Percentiles rank a stretch among this genome's conserved stretches.
Evolutionary conservation across 2,797 vertebrate species (phyloP).

Genomic region (Masticophis lateralis): DNA sequence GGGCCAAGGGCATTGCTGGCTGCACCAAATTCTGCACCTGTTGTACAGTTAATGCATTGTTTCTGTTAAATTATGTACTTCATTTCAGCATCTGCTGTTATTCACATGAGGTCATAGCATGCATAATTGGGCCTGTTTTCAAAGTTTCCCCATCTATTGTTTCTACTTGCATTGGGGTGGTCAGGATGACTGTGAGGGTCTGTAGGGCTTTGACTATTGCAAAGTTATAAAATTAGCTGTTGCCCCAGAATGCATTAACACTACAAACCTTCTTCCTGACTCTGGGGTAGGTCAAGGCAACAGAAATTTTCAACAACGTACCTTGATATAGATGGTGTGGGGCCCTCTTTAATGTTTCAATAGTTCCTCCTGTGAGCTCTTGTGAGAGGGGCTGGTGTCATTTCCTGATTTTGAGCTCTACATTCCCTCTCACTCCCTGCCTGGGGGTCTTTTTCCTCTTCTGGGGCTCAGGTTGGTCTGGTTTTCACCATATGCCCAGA

Average conservation of each 20-base stretch:
- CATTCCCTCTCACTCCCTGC: too few relatives aligned
- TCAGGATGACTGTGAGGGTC: too few relatives aligned
- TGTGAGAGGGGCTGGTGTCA: background rate
- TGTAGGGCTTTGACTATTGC: too few relatives aligned
- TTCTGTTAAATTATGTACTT: background rate
- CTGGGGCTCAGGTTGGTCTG: too few relatives aligned
- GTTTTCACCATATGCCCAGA: background rate
- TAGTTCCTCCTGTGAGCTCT: background rate
- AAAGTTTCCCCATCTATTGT: too few relatives aligned
- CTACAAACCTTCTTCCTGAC: background rate
- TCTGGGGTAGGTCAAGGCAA: background rate
- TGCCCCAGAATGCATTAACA: background rate
- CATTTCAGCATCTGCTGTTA: background rate
- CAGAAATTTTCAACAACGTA: background rate
- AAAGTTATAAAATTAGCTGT: background rate
- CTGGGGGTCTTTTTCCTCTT: background rate
- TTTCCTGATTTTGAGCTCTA: background rate
- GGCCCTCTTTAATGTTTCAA: background rate
- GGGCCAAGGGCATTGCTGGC: background rate
- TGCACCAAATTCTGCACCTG: background rate
- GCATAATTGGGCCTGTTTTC: too few relatives aligned
- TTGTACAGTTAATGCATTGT: background rate
- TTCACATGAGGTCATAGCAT: too few relatives aligned
- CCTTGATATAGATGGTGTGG: background rate
- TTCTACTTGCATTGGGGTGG: too few relatives aligned